Evolutionary conservation across 2,888 invertebrate species (phyloP).

Genomic region (Mamestra brassicae): DNA sequence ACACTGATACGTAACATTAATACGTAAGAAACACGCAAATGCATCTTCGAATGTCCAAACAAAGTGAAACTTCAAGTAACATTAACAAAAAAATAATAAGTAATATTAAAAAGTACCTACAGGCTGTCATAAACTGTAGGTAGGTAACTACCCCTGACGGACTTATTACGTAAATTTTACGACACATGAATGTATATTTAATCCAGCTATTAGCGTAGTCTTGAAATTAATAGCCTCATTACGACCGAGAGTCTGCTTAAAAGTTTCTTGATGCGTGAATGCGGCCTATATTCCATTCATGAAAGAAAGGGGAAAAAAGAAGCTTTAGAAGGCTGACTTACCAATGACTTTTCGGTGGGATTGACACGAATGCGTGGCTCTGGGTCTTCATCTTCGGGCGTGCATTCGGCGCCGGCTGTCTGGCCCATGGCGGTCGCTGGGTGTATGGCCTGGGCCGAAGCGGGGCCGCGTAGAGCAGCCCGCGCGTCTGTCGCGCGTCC

Average conservation of each 20-base stretch:
- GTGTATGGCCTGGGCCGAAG: slow-evolving; percentile 71
- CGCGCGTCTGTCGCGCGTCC: slow-evolving; percentile 87
- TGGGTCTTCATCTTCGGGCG: slow-evolving; percentile 87
- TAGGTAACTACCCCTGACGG: background rate
- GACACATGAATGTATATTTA: slow-evolving; percentile 6
- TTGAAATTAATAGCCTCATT: slow-evolving; percentile 35
- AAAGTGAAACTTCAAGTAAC: slow-evolving; percentile 1
- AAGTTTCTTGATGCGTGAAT: slow-evolving; percentile 37
- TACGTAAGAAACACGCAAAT: slow-evolving; percentile 4
- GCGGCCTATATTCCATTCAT: slow-evolving; percentile 32
- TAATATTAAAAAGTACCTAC: no score
- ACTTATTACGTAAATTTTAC: slow-evolving; percentile 37
- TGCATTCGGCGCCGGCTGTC: slow-evolving; percentile 89
- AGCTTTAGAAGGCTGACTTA: slow-evolving; percentile 74
- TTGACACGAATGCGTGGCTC: slow-evolving; percentile 89
- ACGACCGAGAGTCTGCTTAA: slow-evolving; percentile 18
- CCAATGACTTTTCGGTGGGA: slow-evolving; percentile 89
- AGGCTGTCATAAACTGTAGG: background rate
- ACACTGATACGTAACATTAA: no score
- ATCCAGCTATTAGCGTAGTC: slow-evolving; percentile 23
- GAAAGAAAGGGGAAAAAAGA: slow-evolving; percentile 15
- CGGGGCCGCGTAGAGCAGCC: slow-evolving; percentile 89
- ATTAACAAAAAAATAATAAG: background rate
- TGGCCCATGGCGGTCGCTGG: slow-evolving; percentile 85
- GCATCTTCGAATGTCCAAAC: background rate